phyloP scores from a whole-genome alignment of 2,113 vertebrate genomes.

The Ivindomyrus marchei region DNA sequence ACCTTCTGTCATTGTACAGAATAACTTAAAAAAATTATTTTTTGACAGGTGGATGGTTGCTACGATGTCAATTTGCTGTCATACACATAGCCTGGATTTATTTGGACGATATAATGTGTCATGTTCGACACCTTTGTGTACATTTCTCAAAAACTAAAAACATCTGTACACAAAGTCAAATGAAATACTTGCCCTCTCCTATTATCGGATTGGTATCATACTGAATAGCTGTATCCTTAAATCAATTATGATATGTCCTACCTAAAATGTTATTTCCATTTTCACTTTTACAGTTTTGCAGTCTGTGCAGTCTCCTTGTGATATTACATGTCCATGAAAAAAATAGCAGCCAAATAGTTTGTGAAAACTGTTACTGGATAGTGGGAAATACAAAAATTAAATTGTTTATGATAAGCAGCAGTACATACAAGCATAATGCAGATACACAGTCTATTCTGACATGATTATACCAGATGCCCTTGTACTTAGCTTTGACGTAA shows the following conservation, averaged over 20 bases:
- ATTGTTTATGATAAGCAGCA: neutral
- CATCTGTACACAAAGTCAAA: neutral
- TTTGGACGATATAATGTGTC: neutral
- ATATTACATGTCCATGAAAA: neutral
- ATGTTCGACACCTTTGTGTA: neutral
- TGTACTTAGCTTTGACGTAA: neutral
- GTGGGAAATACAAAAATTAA: neutral
- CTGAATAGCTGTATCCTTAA: neutral
- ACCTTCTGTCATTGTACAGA: neutral
- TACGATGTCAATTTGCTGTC: constrained; percentile 87
- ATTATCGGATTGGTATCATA: neutral
- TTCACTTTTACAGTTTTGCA: neutral
- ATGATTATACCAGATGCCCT: neutral
- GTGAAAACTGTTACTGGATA: neutral
- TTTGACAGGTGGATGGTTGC: constrained; percentile 83
- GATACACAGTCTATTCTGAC: neutral
- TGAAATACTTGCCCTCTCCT: neutral
- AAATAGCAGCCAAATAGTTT: neutral
- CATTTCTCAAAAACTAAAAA: neutral
- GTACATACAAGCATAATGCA: neutral
- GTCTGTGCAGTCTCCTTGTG: neutral
- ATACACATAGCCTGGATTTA: constrained; percentile 56
- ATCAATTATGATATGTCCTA: neutral
- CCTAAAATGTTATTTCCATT: neutral
- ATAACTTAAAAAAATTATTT: neutral